phyloP scores from a whole-genome alignment of 2,113 vertebrate genomes.

The Calonectris borealis region DNA sequence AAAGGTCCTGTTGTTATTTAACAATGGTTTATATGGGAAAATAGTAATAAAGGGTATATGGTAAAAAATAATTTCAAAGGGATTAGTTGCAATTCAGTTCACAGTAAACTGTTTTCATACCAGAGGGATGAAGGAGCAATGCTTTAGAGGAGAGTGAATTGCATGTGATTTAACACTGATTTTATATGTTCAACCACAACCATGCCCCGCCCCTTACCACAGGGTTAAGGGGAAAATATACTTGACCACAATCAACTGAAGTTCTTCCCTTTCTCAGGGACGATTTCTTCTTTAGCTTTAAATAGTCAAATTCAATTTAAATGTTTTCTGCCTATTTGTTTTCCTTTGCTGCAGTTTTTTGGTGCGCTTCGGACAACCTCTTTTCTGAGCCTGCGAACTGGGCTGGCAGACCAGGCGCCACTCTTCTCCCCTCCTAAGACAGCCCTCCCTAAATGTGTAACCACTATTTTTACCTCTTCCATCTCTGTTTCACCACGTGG shows the following conservation, averaged over 20 bases:
- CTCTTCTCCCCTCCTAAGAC: neutral
- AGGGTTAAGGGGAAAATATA: neutral
- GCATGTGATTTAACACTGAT: neutral
- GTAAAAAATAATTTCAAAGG: conserved; percentile 19
- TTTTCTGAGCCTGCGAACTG: neutral
- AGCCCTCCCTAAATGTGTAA: neutral
- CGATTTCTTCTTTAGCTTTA: neutral
- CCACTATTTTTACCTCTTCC: neutral
- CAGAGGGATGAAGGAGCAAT: neutral
- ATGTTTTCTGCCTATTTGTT: neutral
- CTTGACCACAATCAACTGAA: neutral
- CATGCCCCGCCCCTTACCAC: neutral
- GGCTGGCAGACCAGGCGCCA: neutral
- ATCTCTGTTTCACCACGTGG: neutral
- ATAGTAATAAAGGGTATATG: neutral
- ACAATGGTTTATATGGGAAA: conserved; percentile 34
- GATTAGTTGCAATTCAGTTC: neutral
- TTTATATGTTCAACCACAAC: neutral
- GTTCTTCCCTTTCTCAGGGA: neutral
- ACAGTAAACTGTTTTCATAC: neutral
- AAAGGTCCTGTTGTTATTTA: conserved; percentile 41
- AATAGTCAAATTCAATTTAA: neutral
- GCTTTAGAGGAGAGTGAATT: neutral
- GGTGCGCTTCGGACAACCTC: accelerated
- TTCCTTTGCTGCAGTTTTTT: neutral